Percentiles rank a stretch among this genome's conserved stretches.
phyloP scores from a whole-genome alignment of 2,113 vertebrate genomes.

The Macaca fascicularis region T2T-MFA8v1.1 NC_088384.1:84315001-84315500 shows the following conservation, averaged over 20 bases:
- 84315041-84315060: not conserved
- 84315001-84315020: not conserved
- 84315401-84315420: not conserved
- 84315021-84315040: slow-evolving; percentile 1
- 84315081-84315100: not conserved
- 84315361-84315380: not conserved
- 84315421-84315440: not conserved
- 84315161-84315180: not conserved
- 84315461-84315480: not conserved
- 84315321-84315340: not conserved
- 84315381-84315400: slow-evolving; percentile 49
- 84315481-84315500: not conserved
- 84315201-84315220: not conserved
- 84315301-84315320: slow-evolving; percentile 27
- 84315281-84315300: not conserved
- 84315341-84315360: not conserved
- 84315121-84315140: not conserved
- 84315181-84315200: not conserved
- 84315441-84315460: not conserved
- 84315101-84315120: not conserved
- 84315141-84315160: not conserved
- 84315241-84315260: slow-evolving; percentile 23
- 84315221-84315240: slow-evolving; percentile 6
- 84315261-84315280: not conserved
- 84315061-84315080: not conserved